phyloP scores from a whole-genome alignment of 2,797 vertebrate genomes.

The Acanthornis magna region DNA sequence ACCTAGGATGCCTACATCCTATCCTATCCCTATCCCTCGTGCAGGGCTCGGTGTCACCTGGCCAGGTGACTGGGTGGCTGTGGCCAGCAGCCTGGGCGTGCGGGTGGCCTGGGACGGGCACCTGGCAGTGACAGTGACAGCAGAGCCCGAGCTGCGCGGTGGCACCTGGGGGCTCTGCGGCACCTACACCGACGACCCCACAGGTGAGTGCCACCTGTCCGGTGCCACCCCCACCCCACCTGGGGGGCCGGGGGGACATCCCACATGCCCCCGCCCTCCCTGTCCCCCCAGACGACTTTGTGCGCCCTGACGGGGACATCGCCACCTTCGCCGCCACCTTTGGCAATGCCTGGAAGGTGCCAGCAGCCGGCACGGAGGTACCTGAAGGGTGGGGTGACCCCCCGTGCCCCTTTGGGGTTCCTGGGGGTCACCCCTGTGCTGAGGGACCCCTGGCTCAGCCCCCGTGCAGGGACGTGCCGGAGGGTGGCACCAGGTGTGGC shows the following conservation, averaged over 20 bases:
- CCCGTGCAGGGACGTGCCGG: slow-evolving; percentile 80
- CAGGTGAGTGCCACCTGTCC: slow-evolving; percentile 62
- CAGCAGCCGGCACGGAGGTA: slow-evolving; percentile 74
- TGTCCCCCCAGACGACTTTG: slow-evolving; percentile 83
- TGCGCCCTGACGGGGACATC: slow-evolving; percentile 66
- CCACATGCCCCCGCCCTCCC: background rate
- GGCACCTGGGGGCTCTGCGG: slow-evolving; percentile 88
- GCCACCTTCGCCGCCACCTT: slow-evolving; percentile 79
- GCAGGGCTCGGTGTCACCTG: slow-evolving; percentile 88
- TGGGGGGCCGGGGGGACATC: too few relatives aligned
- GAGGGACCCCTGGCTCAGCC: slow-evolving; percentile 31
- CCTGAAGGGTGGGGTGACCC: fast-evolving
- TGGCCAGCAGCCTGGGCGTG: slow-evolving; percentile 86
- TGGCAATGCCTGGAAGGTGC: slow-evolving; percentile 89
- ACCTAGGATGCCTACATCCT: too few relatives aligned
- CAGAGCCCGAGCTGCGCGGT: slow-evolving; percentile 77
- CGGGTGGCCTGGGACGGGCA: slow-evolving; percentile 80
- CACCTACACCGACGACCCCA: slow-evolving; percentile 80
- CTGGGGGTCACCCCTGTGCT: fast-evolving
- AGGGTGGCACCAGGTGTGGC: slow-evolving; percentile 78
- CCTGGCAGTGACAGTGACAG: slow-evolving; percentile 79
- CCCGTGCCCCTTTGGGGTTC: fast-evolving
- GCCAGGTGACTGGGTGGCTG: slow-evolving; percentile 90
- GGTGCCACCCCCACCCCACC: fast-evolving
- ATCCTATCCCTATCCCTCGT: too few relatives aligned